These are phyloP conservation scores for Teleiodes luculella DNA, from an alignment of 2,888 invertebrate species.

Conservation along the genomic window DNA sequence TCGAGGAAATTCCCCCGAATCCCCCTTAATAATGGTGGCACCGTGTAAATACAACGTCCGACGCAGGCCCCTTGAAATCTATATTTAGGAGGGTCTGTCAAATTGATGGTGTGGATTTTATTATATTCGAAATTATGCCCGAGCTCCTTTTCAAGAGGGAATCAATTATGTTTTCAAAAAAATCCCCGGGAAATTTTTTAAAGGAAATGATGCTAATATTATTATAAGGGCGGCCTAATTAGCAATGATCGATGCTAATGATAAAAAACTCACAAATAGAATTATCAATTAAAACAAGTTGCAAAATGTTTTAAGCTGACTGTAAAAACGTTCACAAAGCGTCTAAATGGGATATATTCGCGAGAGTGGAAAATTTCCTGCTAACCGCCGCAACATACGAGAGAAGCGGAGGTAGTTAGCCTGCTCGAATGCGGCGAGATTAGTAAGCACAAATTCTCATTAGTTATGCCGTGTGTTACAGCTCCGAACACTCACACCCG, in stretches of 20 bases:
- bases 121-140: neutral
- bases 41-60: slow-evolving; percentile 15
- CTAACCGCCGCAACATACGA: neutral
- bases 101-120: slow-evolving; percentile 12
- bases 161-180: slow-evolving; percentile 6
- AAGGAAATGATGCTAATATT: neutral
- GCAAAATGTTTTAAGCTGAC: too few relatives aligned
- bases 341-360: too few relatives aligned
- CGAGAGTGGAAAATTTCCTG: neutral
- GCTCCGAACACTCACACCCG: slow-evolving; percentile 12
- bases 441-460: slow-evolving; percentile 13
- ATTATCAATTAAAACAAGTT: too few relatives aligned
- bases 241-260: neutral
- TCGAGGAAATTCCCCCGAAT: slow-evolving; percentile 21
- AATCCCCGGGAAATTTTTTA: neutral
- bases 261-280: too few relatives aligned
- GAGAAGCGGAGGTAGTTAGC: slow-evolving; percentile 4
- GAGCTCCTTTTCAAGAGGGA: slow-evolving; percentile 1
- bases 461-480: slow-evolving; percentile 12
- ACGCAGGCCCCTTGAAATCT: slow-evolving; percentile 13
- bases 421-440: slow-evolving; percentile 1
- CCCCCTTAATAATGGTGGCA: slow-evolving; percentile 17
- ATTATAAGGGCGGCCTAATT: neutral
- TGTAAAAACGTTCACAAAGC: too few relatives aligned
- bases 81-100: slow-evolving; percentile 14